Evolutionary conservation across 2,797 vertebrate species (phyloP), one percentile per base, ranked within the genome.

Genomic region (Lophius americanus): DNA sequence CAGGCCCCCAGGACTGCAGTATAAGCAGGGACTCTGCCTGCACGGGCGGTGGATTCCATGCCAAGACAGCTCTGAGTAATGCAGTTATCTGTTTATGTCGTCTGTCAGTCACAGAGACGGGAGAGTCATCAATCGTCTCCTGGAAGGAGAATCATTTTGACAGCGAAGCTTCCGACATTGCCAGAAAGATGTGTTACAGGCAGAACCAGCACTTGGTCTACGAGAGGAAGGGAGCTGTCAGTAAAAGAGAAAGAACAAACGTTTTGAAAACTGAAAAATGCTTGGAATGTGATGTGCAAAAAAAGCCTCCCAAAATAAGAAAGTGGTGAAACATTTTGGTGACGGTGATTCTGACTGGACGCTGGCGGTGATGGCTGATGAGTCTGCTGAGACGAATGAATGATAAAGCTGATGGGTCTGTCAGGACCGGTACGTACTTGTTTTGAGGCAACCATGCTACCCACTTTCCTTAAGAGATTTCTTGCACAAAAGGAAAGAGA

Each of bases 71-170:
- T 84, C 75, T n/a, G 53, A 83, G 68, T 75, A 63, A 50, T 35
- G 38, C 78, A 60, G 79, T 86, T 47, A 81, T 76, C 75, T 85
- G 79, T 85, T 88, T 84, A 75, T 85, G 75, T 82, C 76, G 72
- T 68, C 83, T 87, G 88, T 89, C 86, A 87, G 70, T 88, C 88
- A 86, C 69, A 60, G 69, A 61, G 76, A 81, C 8, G 57, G 60
- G 66, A 76, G 79, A 79, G 36, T 51, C 79, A 80, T 86, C 85
- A 85, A 78, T 85, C 82, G 58, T 79, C 82, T 88, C 76, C 75
- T 81, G 82, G 77, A 82, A 86, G 76, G 60, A 80, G 67, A 9
- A 70, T 70, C 70, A 42, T 47, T 64, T 64, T 81, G 78, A 79
- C 75, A 75, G 79, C 65, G 75, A 81, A 68, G 51, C 66, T 62